Percentiles rank a stretch among this genome's conserved stretches.
Conservation (phyloP, 2,113 vertebrate species). For the Procapra przewalskii region DNA sequence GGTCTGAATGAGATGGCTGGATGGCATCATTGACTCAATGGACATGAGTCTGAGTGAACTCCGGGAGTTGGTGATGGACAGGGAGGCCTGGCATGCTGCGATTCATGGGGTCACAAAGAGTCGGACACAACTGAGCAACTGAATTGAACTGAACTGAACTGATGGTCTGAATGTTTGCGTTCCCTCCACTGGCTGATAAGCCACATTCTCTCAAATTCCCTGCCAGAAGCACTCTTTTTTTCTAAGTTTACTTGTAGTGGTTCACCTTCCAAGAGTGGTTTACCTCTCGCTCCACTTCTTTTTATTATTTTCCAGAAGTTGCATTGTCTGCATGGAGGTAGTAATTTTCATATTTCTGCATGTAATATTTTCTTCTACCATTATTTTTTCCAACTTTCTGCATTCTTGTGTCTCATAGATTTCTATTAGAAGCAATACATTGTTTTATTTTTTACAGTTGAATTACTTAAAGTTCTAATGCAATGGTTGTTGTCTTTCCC, state of each 20-base stretch:
- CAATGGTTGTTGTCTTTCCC: background rate
- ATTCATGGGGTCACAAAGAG: too few species aligned
- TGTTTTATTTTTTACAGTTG: background rate
- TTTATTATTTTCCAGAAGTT: background rate
- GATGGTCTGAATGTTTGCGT: background rate
- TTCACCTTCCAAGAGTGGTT: background rate
- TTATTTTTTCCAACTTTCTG: background rate
- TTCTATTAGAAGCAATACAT: background rate
- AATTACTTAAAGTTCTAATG: background rate
- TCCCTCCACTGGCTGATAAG: background rate
- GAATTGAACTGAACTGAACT: too few species aligned
- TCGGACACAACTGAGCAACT: too few species aligned
- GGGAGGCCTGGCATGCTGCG: too few species aligned
- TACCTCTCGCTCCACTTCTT: background rate
- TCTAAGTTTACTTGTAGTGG: too few species aligned
- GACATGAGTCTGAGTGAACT: too few species aligned
- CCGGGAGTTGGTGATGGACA: too few species aligned
- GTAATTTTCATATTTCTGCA: background rate
- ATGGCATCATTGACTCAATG: too few species aligned
- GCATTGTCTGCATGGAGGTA: background rate
- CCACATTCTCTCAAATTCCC: too few species aligned
- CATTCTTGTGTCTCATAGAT: background rate
- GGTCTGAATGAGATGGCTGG: too few species aligned
- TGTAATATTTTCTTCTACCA: background rate
- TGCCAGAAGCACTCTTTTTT: background rate